These are phyloP conservation scores for Lutraria lutraria DNA, from an alignment of 2,888 invertebrate genomes.

Conservation along the genomic window DNA sequence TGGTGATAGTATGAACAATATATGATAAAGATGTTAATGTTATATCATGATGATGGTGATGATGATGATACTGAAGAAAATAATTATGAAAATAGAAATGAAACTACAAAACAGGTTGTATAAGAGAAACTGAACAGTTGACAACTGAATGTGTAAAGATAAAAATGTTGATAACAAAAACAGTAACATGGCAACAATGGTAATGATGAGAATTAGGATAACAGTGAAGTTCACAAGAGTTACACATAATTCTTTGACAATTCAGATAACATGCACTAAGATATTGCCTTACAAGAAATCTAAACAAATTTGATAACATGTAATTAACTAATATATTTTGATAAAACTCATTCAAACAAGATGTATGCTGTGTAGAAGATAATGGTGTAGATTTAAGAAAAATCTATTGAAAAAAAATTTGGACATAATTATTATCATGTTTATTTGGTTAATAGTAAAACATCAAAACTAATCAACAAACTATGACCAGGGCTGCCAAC, in stretches of 20 bases:
- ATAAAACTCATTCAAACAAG: not conserved
- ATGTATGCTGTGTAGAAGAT: not conserved
- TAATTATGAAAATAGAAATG: not conserved
- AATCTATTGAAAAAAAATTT: not conserved
- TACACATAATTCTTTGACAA: not conserved
- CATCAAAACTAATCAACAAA: no score
- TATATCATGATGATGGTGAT: not conserved
- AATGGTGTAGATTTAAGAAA: not conserved
- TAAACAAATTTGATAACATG: not conserved
- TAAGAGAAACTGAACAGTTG: not conserved
- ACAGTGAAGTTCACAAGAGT: not conserved
- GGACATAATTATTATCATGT: not conserved
- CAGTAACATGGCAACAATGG: not conserved
- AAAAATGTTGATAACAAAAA: no score
- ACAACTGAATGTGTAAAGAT: no score
- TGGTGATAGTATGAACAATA: constrained; percentile 6
- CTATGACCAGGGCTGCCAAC: no score
- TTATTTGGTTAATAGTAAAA: no score
- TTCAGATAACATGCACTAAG: not conserved
- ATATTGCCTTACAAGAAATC: not conserved
- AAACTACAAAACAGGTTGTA: not conserved
- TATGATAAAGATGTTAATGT: not conserved
- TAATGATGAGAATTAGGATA: not conserved
- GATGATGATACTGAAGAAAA: not conserved
- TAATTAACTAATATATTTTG: not conserved